Conservation (phyloP, 2,888 invertebrate genomes). For the Empis stercorea region DNA sequence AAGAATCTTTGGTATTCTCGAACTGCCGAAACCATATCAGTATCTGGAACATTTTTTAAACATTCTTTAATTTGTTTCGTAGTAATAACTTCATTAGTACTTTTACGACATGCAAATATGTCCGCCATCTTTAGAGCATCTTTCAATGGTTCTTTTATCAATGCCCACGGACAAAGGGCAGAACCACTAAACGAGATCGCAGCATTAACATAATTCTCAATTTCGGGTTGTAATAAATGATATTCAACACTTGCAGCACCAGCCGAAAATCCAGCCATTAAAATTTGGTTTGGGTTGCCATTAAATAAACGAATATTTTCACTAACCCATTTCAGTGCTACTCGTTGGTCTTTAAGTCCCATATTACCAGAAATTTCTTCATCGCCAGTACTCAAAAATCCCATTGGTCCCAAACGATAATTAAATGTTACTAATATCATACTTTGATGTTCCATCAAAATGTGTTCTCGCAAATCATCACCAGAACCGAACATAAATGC, state of each 20-base stretch:
- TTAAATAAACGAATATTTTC: slow-evolving; percentile 55
- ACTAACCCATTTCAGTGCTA: slow-evolving; percentile 55
- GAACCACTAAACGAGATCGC: slow-evolving; percentile 52
- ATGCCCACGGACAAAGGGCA: slow-evolving; percentile 45
- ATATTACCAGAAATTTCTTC: slow-evolving; percentile 54
- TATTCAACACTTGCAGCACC: slow-evolving; percentile 62
- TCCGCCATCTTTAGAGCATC: slow-evolving; percentile 39
- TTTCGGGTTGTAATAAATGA: slow-evolving; percentile 43
- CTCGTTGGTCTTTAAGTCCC: slow-evolving; percentile 58
- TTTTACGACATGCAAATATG: too few species aligned
- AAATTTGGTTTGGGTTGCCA: slow-evolving; percentile 53
- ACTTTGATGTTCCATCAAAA: slow-evolving; percentile 45
- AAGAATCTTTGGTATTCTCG: slow-evolving; percentile 15
- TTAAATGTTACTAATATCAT: slow-evolving; percentile 53
- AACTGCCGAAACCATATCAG: slow-evolving; percentile 41
- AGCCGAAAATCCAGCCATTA: slow-evolving; percentile 54
- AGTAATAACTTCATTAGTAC: too few species aligned
- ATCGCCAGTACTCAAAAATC: slow-evolving; percentile 61
- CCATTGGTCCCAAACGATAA: slow-evolving; percentile 54
- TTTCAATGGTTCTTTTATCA: slow-evolving; percentile 42
- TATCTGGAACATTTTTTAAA: slow-evolving; percentile 45
- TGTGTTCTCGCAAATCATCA: slow-evolving; percentile 40
- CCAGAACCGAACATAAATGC: slow-evolving; percentile 53
- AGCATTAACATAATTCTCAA: slow-evolving; percentile 18
- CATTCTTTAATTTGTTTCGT: slow-evolving; percentile 43